These are phyloP conservation scores for Odontomachus brunneus DNA, from an alignment of 1,140 invertebrate genomes.

Conservation along the genomic window DNA sequence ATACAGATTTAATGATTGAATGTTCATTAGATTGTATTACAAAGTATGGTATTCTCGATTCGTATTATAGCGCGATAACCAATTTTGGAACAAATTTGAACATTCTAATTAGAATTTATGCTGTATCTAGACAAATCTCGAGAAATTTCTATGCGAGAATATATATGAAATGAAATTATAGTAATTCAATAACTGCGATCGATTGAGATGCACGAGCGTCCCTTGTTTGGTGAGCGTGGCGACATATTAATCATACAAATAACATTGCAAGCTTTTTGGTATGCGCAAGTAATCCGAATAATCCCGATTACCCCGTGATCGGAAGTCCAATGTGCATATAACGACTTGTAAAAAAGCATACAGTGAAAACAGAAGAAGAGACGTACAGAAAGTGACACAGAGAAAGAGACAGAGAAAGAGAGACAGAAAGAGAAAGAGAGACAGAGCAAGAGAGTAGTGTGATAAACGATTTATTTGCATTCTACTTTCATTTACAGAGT, in stretches of 20 bases:
- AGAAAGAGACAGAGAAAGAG: slow-evolving; percentile 21
- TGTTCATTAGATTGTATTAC: no score
- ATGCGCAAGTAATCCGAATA: slow-evolving; percentile 6
- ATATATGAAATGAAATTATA: slow-evolving; percentile 30
- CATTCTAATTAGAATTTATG: no score
- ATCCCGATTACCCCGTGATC: slow-evolving; percentile 1
- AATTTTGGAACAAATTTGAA: no score
- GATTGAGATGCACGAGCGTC: slow-evolving; percentile 15
- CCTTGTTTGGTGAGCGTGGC: neutral
- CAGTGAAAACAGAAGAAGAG: neutral
- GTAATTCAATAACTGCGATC: slow-evolving; percentile 16
- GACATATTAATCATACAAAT: slow-evolving; percentile 41
- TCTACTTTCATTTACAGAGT: slow-evolving; percentile 71
- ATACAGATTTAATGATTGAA: no score
- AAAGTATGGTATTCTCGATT: no score
- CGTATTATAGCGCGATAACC: no score
- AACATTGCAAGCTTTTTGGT: slow-evolving; percentile 8
- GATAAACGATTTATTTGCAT: slow-evolving; percentile 71
- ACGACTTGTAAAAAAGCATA: slow-evolving; percentile 47
- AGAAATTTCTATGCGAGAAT: no score
- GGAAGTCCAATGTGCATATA: slow-evolving; percentile 35
- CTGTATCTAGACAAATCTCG: no score
- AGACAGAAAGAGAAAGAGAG: slow-evolving; percentile 23
- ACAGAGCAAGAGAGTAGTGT: slow-evolving; percentile 60
- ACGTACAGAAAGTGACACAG: neutral